Conservation (phyloP, 2,113 vertebrate genomes). For the Alethe diademata region DNA sequence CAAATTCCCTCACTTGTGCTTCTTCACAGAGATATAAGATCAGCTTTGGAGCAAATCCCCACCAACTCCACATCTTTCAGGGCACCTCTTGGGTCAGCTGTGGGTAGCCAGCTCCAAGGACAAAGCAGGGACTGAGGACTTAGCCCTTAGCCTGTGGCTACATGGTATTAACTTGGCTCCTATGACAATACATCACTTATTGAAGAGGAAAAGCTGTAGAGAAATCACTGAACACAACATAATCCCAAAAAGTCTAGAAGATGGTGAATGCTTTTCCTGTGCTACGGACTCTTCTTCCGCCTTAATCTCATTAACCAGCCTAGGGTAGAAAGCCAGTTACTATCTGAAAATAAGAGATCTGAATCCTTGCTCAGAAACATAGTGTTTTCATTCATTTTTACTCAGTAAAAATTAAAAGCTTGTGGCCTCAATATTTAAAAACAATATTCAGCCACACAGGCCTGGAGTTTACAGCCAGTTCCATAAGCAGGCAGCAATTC, state of each 20-base stretch:
- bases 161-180: neutral
- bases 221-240: neutral
- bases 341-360: neutral
- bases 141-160: neutral
- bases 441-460: neutral
- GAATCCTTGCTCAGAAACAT: neutral
- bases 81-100: neutral
- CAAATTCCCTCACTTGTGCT: neutral
- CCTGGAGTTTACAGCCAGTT: neutral
- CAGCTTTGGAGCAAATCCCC: neutral
- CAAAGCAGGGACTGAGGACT: neutral
- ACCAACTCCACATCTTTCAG: neutral
- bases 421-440: neutral
- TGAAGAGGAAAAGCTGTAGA: neutral
- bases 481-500: neutral
- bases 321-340: neutral
- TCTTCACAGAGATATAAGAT: neutral
- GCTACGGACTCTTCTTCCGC: neutral
- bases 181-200: neutral
- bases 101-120: neutral
- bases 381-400: neutral
- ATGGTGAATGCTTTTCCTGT: neutral
- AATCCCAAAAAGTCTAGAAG: neutral
- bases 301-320: neutral
- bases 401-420: neutral